Conservation (phyloP, 2,797 vertebrate genomes). For the Bovichtus diacanthus region DNA sequence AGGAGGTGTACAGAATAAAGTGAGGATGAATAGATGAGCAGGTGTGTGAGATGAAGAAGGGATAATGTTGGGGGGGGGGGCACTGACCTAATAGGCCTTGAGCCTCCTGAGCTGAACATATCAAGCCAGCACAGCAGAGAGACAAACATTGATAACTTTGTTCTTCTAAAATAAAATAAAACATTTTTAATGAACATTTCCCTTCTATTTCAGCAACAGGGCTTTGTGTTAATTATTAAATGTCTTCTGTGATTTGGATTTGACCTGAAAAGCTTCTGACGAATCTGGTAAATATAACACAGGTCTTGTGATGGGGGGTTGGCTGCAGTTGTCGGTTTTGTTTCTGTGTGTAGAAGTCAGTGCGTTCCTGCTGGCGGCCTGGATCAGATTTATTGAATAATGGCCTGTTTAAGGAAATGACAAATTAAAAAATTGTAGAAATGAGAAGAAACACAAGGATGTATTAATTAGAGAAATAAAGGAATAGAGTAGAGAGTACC, state of each 20-base stretch:
- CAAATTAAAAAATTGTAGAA: neutral
- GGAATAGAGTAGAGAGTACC: neutral
- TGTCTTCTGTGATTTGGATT: neutral
- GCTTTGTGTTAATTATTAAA: too few species aligned
- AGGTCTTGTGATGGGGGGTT: slow-evolving; percentile 41
- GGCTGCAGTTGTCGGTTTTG: neutral
- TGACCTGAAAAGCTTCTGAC: slow-evolving; percentile 23
- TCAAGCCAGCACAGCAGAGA: neutral
- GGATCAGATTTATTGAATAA: slow-evolving; percentile 11
- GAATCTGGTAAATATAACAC: neutral
- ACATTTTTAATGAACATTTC: too few species aligned
- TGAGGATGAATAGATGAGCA: slow-evolving; percentile 27
- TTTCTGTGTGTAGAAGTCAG: neutral
- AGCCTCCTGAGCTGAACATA: slow-evolving; percentile 16
- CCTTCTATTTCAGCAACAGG: too few species aligned
- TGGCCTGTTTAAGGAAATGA: neutral
- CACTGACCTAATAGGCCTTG: slow-evolving; percentile 31
- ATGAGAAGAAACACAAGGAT: too few species aligned
- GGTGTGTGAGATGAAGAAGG: slow-evolving; percentile 25
- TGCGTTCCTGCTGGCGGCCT: neutral
- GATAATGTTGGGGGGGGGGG: slow-evolving; percentile 17
- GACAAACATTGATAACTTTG: neutral
- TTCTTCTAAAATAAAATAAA: too few species aligned
- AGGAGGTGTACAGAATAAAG: slow-evolving; percentile 1
- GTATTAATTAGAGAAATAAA: neutral